phyloP scores from a whole-genome alignment of 2,113 vertebrate genomes.

The Heptranchias perlo region DNA sequence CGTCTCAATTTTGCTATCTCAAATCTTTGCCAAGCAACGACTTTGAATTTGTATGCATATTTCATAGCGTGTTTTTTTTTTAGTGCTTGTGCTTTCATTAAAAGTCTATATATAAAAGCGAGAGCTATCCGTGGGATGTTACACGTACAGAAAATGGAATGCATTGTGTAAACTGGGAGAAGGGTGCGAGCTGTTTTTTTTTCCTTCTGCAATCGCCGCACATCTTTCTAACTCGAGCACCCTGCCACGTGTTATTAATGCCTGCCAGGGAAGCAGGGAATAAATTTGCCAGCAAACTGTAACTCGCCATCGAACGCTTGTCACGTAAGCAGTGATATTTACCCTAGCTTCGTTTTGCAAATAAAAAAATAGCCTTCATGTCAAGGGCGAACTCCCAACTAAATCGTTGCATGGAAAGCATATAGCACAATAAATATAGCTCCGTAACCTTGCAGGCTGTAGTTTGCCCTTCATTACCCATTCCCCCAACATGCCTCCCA shows the following conservation, averaged over 20 bases:
- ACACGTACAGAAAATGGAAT: not conserved
- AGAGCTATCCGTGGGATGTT: not conserved
- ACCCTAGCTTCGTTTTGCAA: not conserved
- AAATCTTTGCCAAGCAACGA: not conserved
- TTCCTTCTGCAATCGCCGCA: not conserved
- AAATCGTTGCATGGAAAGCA: not conserved
- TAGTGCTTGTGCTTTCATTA: not conserved
- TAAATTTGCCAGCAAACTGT: not conserved
- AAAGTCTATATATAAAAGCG: not conserved
- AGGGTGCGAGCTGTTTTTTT: no score
- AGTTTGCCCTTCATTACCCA: not conserved
- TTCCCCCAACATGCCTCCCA: constrained; percentile 20
- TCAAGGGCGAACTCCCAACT: constrained; percentile 30
- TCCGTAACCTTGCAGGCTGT: not conserved
- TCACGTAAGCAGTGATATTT: not conserved
- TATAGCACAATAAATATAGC: constrained; percentile 9
- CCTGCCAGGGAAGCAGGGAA: not conserved
- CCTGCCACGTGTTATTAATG: constrained; percentile 32
- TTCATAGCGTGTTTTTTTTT: not conserved
- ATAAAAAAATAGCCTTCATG: not conserved
- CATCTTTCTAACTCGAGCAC: not conserved
- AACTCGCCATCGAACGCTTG: not conserved
- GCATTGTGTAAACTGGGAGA: not conserved
- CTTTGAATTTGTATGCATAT: not conserved
- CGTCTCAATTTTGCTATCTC: not conserved